Evolutionary conservation across 2,113 vertebrate genomes (phyloP).

Genomic region (Panurus biarmicus): DNA sequence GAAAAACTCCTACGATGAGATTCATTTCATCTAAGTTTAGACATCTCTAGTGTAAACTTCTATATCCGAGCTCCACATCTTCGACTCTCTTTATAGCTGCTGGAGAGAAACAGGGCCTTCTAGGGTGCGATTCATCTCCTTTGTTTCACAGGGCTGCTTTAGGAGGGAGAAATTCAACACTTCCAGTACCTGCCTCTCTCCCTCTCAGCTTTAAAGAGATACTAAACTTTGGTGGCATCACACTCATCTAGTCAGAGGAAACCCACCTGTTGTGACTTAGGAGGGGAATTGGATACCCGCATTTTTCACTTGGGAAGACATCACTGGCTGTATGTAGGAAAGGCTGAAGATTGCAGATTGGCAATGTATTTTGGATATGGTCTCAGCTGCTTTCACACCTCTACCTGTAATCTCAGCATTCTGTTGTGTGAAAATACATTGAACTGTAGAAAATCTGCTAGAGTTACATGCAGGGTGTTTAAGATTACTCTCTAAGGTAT

Average conservation of each 20-base stretch:
- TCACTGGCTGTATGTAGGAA: neutral
- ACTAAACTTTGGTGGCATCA: neutral
- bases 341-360: neutral
- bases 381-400: neutral
- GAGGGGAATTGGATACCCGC: neutral
- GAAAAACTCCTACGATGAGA: constrained; percentile 32
- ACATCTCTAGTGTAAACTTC: constrained; percentile 19
- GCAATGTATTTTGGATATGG: neutral
- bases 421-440: neutral
- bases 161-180: neutral
- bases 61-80: neutral
- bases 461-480: neutral
- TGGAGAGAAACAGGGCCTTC: neutral
- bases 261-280: neutral
- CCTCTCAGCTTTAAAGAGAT: neutral
- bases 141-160: neutral
- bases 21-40: constrained; percentile 53
- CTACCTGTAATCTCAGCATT: neutral
- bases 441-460: neutral
- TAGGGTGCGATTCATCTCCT: neutral
- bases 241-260: neutral
- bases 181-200: neutral
- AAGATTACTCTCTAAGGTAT: neutral
- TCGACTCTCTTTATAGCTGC: neutral
- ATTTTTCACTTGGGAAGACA: neutral